Evolutionary conservation across 2,888 invertebrate species (phyloP), one percentile per base, ranked within the genome.

Genomic region (Amphipyra berbera): DNA sequence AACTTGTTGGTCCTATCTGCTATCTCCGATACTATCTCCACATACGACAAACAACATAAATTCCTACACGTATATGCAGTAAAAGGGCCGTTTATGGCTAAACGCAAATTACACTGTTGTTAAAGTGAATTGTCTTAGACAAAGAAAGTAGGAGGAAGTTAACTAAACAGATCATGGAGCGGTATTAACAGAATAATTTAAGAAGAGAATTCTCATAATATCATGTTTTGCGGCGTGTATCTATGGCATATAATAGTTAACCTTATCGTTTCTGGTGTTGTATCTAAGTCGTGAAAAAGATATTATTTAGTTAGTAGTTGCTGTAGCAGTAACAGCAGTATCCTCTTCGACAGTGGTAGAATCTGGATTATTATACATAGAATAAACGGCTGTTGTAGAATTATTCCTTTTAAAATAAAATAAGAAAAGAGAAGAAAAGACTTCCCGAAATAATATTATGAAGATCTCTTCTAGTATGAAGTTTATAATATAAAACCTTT

Each of bases 1-100:
- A 81, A 82, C 84, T 78, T 85, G 85, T 82, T 81, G 60, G 73
- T 75, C 81, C 82, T 88, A 88, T 88, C 86, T 77, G 73, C 73
- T 80, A 74, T 82, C 75, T 73, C 68, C 75, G 82, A 84, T 86
- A 78, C 58, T 83, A 84, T 87, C 86, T 65, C 61, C 79, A 79
- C 73, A 79, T 73, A 73, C 79, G 83, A 86, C 86, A 84, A 83
- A 84, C 82, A 79, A 82, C 81, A 78, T 80, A 85, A 79, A 80
- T 82, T 81, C 79, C 76, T 78, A 71, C 78, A 73, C 74, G 72
- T 73, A 82, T 77, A 79, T 68, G 71, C 78, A 75, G 73, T 78
- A 76, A 78, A 78, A 64, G 65, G 53, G 60, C 69, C 74, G 65
- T 79, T 73, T 76, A 77, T 48, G 71, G 72, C 33, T 61, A 71